Base-by-base conservation (phyloP, 2,113 vertebrate species). In the Ondatra zibethicus region DNA sequence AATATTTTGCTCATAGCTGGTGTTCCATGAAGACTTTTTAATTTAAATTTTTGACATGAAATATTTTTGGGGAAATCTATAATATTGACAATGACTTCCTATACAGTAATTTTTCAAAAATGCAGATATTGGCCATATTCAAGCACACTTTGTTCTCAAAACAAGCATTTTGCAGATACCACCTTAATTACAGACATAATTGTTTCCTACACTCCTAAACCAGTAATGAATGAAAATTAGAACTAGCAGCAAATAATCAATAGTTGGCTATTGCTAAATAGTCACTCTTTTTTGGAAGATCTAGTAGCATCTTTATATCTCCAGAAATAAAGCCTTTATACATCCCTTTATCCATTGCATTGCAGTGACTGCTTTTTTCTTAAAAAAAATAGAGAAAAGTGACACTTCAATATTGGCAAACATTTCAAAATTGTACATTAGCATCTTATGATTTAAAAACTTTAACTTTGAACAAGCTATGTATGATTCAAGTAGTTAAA, bases 51-150 rank as follows among this genome's bases (percentile, higher is more conserved):
- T 72, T 96, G 36, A 47, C 1, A n/a, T 29, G 65, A 87, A 85
- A 93, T 95, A 61, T 78, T 96, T 84, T 85, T 14, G n/a, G 92
- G n/a, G 31, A 90, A 95, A 72, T 80, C 29, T 27, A 92, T 91
- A 93, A 91, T 66, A 66, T 16, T 65, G 58, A 45, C 50, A 91
- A 58, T 65, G 85, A 76, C 12, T 91, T 95, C 14, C 25, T 89
- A 76, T 94, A 84, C 11, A 90, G 33, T 93, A 50, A 11, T 78
- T 96, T 91, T 47, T 39, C 70, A 95, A 94, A 93, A 66, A 92
- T 84, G 72, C 17, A 94, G 65, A 23, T 85, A 91, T 90, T 96
- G 93, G 36, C 14, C 47, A 39, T 85, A 78, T 80, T 80, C 19
- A 85, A 82, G 80, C 75, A 78, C 45, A 50, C 25, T 66, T 94